phyloP scores from a whole-genome alignment of 2,797 vertebrate species.

The Lepilemur septentrionalis region DNA sequence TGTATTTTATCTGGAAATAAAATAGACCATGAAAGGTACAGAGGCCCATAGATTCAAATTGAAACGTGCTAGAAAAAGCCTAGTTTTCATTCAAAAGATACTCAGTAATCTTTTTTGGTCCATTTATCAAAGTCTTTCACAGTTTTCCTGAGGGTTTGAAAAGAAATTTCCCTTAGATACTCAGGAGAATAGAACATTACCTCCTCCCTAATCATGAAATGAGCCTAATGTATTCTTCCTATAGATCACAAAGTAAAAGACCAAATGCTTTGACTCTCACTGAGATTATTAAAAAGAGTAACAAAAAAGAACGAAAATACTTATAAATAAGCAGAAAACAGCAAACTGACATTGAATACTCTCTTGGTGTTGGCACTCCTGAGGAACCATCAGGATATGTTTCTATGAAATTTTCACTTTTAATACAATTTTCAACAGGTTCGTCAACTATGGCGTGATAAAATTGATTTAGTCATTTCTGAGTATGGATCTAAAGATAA shows the following conservation, averaged over 20 bases:
- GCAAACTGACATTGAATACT: background rate
- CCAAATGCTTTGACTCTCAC: background rate
- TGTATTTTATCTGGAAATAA: background rate
- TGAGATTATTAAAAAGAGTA: background rate
- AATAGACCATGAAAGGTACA: background rate
- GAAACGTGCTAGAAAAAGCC: background rate
- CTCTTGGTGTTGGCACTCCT: background rate
- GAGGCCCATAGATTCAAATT: background rate
- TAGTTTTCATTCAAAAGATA: background rate
- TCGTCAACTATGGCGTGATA: slow-evolving; percentile 41
- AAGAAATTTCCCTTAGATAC: background rate
- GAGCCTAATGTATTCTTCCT: background rate
- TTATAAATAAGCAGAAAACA: background rate
- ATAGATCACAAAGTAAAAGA: background rate
- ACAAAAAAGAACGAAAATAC: background rate
- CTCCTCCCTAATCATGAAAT: background rate
- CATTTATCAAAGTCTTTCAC: background rate
- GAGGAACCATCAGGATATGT: background rate
- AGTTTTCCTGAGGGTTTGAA: background rate
- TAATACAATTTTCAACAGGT: slow-evolving; percentile 64
- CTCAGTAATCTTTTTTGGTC: background rate
- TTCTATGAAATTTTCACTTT: background rate
- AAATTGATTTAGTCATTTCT: slow-evolving; percentile 72
- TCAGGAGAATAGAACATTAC: background rate
- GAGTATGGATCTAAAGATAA: slow-evolving; percentile 64